Base-by-base conservation (phyloP, 2,113 vertebrate species). In the Casuarius casuarius region DNA sequence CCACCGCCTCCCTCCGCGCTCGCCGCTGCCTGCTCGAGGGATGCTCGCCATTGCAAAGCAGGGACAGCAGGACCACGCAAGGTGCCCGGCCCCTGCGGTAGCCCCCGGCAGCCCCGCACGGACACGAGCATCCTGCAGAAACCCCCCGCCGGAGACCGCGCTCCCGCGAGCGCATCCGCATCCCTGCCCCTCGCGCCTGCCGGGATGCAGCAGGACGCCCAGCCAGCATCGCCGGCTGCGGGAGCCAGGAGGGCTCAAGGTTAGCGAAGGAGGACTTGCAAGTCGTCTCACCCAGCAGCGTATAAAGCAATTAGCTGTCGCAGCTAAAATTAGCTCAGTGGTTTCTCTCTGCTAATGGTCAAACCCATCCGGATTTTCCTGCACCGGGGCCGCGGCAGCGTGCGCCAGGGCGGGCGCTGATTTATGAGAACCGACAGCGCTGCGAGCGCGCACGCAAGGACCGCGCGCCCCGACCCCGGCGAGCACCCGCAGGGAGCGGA, bases 291-390 rank as follows among this genome's bases (percentile, higher is more conserved):
- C 42, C 76, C 88, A 42, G 95, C 93, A 72, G 74, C 3, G 48
- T 40, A 70, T 78, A 91, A 95, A 94, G 95, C 96, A 97, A 93
- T 97, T 96, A 97, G 86, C 77, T 44, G 46, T 15, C n/a, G 0
- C 71, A 6, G 93, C 96, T 97, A 97, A 96, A 97, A 97, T 97
- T 96, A 97, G 97, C 96, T 97, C 96, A 40, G 73, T 58, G 2
- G 46, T 70, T 97, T 75, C 96, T 94, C 78, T 10, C 95, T 63
- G 77, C 94, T 96, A 91, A 96, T 95, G 97, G 95, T 70, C 93
- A 94, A 89, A 95, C 84, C 78, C 95, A 89, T 92, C 94, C 72
- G 92, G 95, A 95, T 82, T 96, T 90, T 85, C 95, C 88, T 16
- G 3, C 63, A 14, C 62, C 23, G 79, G 59, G 91, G 86, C 89